phyloP scores from a whole-genome alignment of 2,797 vertebrate genomes.

The Hipposideros larvatus region DNA sequence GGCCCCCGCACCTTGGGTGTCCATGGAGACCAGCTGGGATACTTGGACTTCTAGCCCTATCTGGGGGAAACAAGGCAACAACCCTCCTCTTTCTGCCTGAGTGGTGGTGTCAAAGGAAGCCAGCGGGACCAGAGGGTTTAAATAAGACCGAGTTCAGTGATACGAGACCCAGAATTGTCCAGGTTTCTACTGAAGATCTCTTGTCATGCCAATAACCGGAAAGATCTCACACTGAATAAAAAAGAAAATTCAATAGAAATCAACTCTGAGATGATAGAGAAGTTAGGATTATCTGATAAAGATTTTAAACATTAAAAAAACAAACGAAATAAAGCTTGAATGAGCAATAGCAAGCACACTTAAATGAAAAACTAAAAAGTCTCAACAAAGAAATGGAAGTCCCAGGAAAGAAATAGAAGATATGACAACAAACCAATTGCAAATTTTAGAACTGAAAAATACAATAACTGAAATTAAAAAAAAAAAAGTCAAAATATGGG shows the following conservation, averaged over 20 bases:
- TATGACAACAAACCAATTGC: not conserved
- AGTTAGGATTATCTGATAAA: conserved; percentile 1
- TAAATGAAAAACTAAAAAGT: not conserved
- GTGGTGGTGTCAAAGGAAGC: not conserved
- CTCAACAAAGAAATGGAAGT: not conserved
- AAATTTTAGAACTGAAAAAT: not conserved
- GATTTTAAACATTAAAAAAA: not conserved
- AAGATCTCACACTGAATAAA: not conserved
- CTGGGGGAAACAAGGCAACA: not conserved
- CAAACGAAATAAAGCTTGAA: not conserved
- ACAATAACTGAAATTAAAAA: not conserved
- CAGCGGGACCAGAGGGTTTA: not conserved
- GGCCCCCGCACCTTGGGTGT: not conserved
- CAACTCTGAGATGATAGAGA: not conserved
- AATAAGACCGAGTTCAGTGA: not conserved
- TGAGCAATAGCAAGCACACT: not conserved
- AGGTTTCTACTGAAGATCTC: not conserved
- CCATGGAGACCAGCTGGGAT: not conserved
- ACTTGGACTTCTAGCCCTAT: not conserved
- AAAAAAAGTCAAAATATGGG: not conserved
- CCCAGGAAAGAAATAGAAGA: not conserved
- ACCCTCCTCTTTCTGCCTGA: not conserved
- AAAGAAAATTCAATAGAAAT: not conserved
- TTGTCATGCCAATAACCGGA: not conserved
- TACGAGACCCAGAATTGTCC: not conserved